Conservation (phyloP, 2,113 vertebrate genomes). For the Amphiprion percula region DNA sequence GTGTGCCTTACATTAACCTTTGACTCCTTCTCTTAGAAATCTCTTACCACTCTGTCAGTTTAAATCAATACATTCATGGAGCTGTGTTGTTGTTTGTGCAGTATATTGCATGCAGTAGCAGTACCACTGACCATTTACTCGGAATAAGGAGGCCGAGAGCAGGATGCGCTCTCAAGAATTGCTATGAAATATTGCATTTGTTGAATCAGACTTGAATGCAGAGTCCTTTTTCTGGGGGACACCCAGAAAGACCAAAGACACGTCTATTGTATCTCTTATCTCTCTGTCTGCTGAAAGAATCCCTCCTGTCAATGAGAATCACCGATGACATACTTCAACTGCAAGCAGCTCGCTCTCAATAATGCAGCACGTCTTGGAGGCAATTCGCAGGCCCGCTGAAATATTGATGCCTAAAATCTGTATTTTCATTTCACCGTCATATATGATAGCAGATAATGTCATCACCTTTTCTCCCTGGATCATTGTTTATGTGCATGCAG, state of each 20-base stretch:
- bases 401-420: slow-evolving; percentile 79
- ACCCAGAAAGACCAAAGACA: slow-evolving; percentile 39
- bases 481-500: background rate
- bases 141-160: slow-evolving; percentile 2
- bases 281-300: slow-evolving; percentile 52
- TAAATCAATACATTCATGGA: background rate
- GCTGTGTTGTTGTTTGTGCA: background rate
- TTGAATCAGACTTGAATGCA: slow-evolving; percentile 7
- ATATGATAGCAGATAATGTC: slow-evolving; percentile 48
- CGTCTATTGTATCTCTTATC: slow-evolving; percentile 30
- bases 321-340: slow-evolving; percentile 72
- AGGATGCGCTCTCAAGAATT: background rate
- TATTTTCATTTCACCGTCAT: slow-evolving; percentile 66
- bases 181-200: slow-evolving; percentile 6
- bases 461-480: slow-evolving; percentile 21
- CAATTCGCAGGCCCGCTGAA: slow-evolving; percentile 69
- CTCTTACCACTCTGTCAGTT: background rate
- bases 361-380: slow-evolving; percentile 75
- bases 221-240: slow-evolving; percentile 20
- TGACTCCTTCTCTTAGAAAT: background rate
- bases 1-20: background rate
- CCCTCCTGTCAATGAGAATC: slow-evolving; percentile 71
- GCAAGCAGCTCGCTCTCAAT: slow-evolving; percentile 72
- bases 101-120: background rate
- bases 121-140: slow-evolving; percentile 5